Percentiles rank a stretch among this genome's conserved stretches.
These are phyloP conservation scores for Capricornis sumatraensis DNA, from an alignment of 2,113 vertebrate genomes.

Conservation along the genomic window DNA sequence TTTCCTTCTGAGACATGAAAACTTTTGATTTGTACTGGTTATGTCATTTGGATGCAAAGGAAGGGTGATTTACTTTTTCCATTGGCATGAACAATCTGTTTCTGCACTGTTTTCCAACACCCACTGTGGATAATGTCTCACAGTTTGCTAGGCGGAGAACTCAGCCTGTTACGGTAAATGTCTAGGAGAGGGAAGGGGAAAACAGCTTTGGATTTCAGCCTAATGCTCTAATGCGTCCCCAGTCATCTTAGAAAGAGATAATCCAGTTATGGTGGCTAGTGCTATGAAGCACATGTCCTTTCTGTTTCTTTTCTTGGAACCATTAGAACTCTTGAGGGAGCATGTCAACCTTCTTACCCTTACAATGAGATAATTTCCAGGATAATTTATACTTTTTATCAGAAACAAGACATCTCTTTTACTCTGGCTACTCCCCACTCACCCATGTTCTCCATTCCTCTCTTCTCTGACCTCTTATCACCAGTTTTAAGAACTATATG, in stretches of 20 bases:
- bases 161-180: slow-evolving; percentile 40
- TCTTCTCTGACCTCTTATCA: not conserved
- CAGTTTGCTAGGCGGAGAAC: slow-evolving; percentile 34
- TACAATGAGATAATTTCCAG: not conserved
- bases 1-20: slow-evolving; percentile 49
- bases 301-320: slow-evolving; percentile 15
- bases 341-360: not conserved
- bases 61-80: slow-evolving; percentile 40
- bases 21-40: slow-evolving; percentile 58
- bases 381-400: not conserved
- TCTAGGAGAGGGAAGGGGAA: slow-evolving; percentile 18
- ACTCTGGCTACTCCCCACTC: not conserved
- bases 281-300: not conserved
- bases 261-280: not conserved
- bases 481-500: not conserved
- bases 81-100: slow-evolving; percentile 44
- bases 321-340: not conserved
- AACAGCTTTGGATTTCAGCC: slow-evolving; percentile 38
- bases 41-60: not conserved
- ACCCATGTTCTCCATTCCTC: not conserved
- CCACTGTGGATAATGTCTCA: not conserved
- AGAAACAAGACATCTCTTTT: not conserved
- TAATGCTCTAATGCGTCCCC: not conserved
- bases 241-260: not conserved
- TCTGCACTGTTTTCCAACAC: slow-evolving; percentile 49